These are phyloP conservation scores for Pseudochromis fuscus DNA, from an alignment of 2,797 vertebrate species.

Conservation along the genomic window DNA sequence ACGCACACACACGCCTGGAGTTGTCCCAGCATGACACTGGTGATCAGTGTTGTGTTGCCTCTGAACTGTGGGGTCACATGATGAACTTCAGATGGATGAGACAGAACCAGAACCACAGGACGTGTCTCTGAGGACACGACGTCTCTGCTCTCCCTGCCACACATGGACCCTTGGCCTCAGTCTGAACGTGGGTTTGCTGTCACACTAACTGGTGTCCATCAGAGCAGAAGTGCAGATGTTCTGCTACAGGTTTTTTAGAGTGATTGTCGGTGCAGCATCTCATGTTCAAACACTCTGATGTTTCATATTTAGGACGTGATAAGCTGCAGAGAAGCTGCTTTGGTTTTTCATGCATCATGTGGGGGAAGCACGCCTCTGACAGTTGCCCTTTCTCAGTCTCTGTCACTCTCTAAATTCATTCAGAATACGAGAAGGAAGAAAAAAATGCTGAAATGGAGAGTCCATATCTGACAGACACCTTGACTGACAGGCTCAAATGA, in stretches of 20 bases:
- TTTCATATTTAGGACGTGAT: conserved; percentile 24
- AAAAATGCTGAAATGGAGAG: conserved; percentile 73
- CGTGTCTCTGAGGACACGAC: conserved; percentile 4
- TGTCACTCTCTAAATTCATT: conserved; percentile 76
- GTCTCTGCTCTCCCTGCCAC: conserved; percentile 11
- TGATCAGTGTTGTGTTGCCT: not conserved
- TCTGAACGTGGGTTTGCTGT: conserved; percentile 2
- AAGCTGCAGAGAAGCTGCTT: conserved; percentile 24
- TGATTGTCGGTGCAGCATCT: not conserved
- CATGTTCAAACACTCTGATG: not conserved
- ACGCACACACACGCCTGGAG: no score
- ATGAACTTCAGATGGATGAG: not conserved
- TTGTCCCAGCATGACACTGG: not conserved
- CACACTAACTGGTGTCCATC: conserved; percentile 3
- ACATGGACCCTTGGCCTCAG: conserved; percentile 4
- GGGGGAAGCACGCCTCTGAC: conserved; percentile 51
- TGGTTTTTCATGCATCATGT: conserved; percentile 37
- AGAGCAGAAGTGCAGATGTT: not conserved
- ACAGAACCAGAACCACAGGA: not conserved
- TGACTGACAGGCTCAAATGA: conserved; percentile 85
- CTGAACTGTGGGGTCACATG: not conserved
- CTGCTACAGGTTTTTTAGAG: not conserved
- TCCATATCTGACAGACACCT: conserved; percentile 76
- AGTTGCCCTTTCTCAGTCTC: conserved; percentile 64
- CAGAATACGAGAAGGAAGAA: conserved; percentile 60